Evolutionary conservation across 1,140 invertebrate species (phyloP).

Genomic region (Parapsyche elsis): DNA sequence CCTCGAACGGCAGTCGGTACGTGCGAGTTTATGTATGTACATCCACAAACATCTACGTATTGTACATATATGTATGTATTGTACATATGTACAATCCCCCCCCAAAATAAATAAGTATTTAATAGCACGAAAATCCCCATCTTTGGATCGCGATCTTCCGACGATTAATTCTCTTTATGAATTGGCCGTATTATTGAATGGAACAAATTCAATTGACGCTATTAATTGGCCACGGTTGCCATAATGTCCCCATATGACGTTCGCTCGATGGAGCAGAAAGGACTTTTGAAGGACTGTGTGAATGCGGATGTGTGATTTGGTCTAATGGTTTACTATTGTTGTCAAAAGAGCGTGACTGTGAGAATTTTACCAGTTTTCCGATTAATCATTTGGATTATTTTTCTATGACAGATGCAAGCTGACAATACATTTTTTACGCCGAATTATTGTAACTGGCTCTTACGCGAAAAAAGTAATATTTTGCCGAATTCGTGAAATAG

Average conservation of each 20-base stretch:
- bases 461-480: too few species aligned
- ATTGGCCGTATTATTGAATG: too few species aligned
- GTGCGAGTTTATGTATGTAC: background rate
- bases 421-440: too few species aligned
- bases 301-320: conserved; percentile 14
- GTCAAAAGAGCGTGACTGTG: conserved; percentile 12
- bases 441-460: too few species aligned
- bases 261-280: background rate
- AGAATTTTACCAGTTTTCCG: conserved; percentile 1
- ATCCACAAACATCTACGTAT: background rate
- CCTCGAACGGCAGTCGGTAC: background rate
- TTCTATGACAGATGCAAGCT: too few species aligned
- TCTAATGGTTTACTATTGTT: conserved; percentile 17
- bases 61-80: background rate
- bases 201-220: conserved; percentile 5
- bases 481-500: too few species aligned
- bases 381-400: too few species aligned
- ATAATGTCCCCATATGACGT: conserved; percentile 27
- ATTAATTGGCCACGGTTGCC: conserved; percentile 5
- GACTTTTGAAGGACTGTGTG: background rate
- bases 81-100: background rate
- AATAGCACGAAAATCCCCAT: background rate
- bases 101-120: background rate
- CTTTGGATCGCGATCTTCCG: background rate
- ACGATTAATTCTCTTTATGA: too few species aligned